phyloP scores from a whole-genome alignment of 2,888 invertebrate genomes.

The Oxystoma pomonae region DNA sequence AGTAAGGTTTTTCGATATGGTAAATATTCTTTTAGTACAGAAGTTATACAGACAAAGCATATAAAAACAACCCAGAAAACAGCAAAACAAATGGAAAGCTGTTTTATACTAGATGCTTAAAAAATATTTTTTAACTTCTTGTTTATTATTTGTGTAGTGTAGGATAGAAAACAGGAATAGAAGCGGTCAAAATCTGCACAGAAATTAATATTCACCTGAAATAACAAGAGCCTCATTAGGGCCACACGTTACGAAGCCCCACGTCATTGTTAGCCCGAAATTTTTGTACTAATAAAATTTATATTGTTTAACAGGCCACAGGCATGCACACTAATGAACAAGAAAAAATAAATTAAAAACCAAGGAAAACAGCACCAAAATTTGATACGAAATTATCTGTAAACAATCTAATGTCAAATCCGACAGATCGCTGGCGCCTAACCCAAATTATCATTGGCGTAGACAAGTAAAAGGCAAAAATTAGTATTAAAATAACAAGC shows the following conservation, averaged over 20 bases:
- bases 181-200: not conserved
- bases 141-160: no score
- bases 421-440: not conserved
- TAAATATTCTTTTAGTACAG: no score
- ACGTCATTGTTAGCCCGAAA: conserved; percentile 37
- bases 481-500: no score
- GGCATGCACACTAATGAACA: not conserved
- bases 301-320: not conserved
- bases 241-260: conserved; percentile 92
- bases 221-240: conserved; percentile 93
- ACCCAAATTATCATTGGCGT: not conserved
- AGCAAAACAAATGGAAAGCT: no score
- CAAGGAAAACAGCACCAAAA: not conserved
- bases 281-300: not conserved
- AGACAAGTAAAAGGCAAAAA: not conserved
- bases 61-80: no score
- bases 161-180: no score
- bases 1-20: no score
- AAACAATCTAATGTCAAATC: not conserved
- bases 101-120: no score
- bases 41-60: no score
- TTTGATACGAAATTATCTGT: not conserved
- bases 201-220: conserved; percentile 63
- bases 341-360: not conserved
- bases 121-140: no score